Conservation (phyloP, 1,140 invertebrate species). For the Thaumetopoea pityocampa region DNA sequence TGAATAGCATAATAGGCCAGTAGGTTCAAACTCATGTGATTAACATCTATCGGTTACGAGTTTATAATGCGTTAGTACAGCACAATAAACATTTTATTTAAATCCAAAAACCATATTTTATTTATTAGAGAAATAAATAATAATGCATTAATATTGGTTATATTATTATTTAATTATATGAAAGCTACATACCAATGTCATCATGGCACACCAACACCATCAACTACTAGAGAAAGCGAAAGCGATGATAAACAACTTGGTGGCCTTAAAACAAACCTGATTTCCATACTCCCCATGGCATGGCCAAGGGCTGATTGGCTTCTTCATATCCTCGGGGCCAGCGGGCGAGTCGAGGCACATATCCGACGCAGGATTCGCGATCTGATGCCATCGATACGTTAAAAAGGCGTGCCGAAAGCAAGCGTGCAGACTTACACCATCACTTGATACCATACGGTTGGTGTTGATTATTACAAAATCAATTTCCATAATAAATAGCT, state of each 20-base stretch:
- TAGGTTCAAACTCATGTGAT: too few relatives aligned
- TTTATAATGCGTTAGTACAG: too few relatives aligned
- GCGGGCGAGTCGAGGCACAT: slow-evolving; percentile 91
- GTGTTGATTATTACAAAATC: not conserved
- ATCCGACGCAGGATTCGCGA: slow-evolving; percentile 82
- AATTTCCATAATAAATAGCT: not conserved
- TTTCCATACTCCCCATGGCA: slow-evolving; percentile 96
- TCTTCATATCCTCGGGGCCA: slow-evolving; percentile 87
- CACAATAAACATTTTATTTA: too few relatives aligned
- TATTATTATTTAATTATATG: too few relatives aligned
- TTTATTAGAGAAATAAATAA: too few relatives aligned
- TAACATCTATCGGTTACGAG: too few relatives aligned
- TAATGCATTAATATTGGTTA: too few relatives aligned
- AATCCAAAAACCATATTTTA: too few relatives aligned
- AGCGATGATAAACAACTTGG: slow-evolving; percentile 35
- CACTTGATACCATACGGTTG: slow-evolving; percentile 25
- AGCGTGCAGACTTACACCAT: slow-evolving; percentile 52
- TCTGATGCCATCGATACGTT: slow-evolving; percentile 78
- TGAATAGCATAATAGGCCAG: too few relatives aligned
- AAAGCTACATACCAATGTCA: slow-evolving; percentile 30
- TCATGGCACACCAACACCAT: slow-evolving; percentile 35
- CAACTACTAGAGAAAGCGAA: slow-evolving; percentile 38
- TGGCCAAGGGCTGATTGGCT: slow-evolving; percentile 89
- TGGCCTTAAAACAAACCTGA: slow-evolving; percentile 84
- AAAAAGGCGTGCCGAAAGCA: slow-evolving; percentile 69